Conservation (phyloP, 2,113 vertebrate genomes). For the Cyanoramphus novaezelandiae region DNA sequence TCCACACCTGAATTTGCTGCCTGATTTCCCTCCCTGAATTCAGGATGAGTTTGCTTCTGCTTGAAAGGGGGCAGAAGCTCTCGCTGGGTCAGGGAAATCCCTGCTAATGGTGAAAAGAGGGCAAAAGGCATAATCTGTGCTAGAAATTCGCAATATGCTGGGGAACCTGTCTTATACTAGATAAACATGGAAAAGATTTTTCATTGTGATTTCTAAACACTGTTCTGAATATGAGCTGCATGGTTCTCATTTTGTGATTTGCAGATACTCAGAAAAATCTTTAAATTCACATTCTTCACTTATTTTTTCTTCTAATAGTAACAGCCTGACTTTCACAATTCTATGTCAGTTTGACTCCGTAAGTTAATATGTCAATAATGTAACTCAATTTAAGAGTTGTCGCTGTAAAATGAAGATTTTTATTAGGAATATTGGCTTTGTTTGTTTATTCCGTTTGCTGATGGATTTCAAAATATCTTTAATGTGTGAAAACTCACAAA, state of each 20-base stretch:
- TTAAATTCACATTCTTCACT: not conserved
- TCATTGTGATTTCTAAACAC: not conserved
- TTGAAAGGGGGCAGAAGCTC: not conserved
- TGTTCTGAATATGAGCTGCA: not conserved
- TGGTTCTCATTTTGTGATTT: not conserved
- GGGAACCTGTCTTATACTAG: not conserved
- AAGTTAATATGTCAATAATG: not conserved
- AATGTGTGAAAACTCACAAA: not conserved
- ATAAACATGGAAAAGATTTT: not conserved
- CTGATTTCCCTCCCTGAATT: not conserved
- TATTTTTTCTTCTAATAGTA: not conserved
- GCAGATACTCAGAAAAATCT: not conserved
- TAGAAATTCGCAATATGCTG: not conserved
- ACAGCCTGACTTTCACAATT: not conserved
- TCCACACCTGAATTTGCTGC: not conserved
- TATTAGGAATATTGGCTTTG: not conserved
- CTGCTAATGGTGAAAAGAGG: not conserved
- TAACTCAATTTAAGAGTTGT: not conserved
- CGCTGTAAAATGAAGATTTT: not conserved
- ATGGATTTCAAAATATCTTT: not conserved
- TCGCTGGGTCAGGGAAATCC: not conserved
- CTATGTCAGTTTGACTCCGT: not conserved
- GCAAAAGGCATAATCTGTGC: not conserved
- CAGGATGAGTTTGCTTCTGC: rapidly evolving
- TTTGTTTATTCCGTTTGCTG: not conserved